These are phyloP conservation scores for Eutolmus rufibarbis DNA, from an alignment of 2,888 invertebrate species.

Conservation along the genomic window DNA sequence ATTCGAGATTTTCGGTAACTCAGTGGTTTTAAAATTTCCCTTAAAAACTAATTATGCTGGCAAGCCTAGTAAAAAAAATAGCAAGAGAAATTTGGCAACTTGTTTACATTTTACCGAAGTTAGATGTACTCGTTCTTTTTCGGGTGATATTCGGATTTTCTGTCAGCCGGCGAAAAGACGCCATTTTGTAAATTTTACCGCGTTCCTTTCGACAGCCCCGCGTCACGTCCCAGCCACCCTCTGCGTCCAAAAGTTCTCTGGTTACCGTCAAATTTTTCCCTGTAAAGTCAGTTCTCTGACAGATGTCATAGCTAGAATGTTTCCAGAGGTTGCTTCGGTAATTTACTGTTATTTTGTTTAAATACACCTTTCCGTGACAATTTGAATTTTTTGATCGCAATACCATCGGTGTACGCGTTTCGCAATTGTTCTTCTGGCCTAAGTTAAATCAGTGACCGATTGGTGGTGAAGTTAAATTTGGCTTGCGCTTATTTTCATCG, in stretches of 20 bases:
- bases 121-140: constrained; percentile 30
- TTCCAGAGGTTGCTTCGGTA: constrained; percentile 31
- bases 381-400: neutral
- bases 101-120: constrained; percentile 16
- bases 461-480: neutral
- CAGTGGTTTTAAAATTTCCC: neutral
- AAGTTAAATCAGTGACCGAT: neutral
- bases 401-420: neutral
- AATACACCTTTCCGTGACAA: neutral
- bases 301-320: constrained; percentile 35
- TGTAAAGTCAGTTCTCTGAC: constrained; percentile 11
- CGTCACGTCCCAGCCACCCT: neutral
- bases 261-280: neutral
- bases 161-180: constrained; percentile 31
- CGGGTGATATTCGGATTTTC: constrained; percentile 1
- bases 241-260: neutral
- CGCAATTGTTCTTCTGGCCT: neutral
- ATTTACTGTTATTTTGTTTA: constrained; percentile 39
- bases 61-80: neutral
- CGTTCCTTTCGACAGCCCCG: constrained; percentile 19
- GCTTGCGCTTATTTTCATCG: constrained; percentile 32
- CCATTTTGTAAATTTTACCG: constrained; percentile 43
- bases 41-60: neutral
- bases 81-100: constrained; percentile 21
- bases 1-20: neutral